These are phyloP conservation scores for Axinella damicornis DNA, from an alignment of 37 sponge, comb jelly and placozoan genomes.

Conservation along the genomic window DNA sequence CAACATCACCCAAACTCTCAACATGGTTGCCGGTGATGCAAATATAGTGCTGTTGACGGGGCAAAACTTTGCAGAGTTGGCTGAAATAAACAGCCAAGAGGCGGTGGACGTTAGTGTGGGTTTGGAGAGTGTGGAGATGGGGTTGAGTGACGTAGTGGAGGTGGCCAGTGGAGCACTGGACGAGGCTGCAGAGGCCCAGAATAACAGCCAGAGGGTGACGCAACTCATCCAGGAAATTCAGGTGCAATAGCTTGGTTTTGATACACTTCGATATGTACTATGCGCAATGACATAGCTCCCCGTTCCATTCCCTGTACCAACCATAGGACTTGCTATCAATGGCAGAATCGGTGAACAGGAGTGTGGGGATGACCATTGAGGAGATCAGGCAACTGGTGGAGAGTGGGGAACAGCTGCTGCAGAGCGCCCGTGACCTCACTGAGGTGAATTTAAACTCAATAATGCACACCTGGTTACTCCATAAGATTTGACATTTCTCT, in stretches of 20 bases:
- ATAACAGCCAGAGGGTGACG: background rate
- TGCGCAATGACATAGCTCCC: no score
- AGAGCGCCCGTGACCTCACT: background rate
- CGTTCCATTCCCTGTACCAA: no score
- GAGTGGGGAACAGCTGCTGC: conserved; percentile 1
- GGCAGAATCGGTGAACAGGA: no score
- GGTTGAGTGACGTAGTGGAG: background rate
- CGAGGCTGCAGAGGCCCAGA: background rate
- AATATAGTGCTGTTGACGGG: no score
- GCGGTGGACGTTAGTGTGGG: background rate
- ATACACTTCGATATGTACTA: background rate
- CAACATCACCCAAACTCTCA: background rate
- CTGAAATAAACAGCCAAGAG: background rate
- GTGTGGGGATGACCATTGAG: background rate
- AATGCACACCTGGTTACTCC: background rate
- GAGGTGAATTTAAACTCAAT: background rate
- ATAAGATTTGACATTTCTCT: background rate
- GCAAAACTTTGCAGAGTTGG: no score
- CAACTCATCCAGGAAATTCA: conserved; percentile 1
- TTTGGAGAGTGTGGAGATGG: background rate
- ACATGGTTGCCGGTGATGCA: no score
- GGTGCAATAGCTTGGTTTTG: background rate
- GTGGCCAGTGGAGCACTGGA: background rate
- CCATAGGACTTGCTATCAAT: background rate
- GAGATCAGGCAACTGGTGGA: background rate